phyloP scores from a whole-genome alignment of 2,888 invertebrate species.

The Stenolophus ochropezus region DNA sequence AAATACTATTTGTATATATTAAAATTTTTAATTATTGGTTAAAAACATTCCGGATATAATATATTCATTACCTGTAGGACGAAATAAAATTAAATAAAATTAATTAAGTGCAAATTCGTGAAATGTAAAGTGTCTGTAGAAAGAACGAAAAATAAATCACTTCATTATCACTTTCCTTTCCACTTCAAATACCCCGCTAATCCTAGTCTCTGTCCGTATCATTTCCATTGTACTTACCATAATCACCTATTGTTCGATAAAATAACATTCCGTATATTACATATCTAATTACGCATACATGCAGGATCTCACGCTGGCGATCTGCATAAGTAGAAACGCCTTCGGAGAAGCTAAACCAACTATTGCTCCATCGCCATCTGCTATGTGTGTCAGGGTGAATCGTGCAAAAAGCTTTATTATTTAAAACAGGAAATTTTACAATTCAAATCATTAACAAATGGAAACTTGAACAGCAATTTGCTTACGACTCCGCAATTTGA shows the following conservation, averaged over 20 bases:
- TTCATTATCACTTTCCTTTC: slow-evolving; percentile 5
- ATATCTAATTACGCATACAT: slow-evolving; percentile 40
- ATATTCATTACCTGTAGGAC: no score
- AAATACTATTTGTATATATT: no score
- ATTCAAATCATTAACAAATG: slow-evolving; percentile 40
- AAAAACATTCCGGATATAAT: no score
- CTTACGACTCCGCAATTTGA: slow-evolving; percentile 24
- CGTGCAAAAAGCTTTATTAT: slow-evolving; percentile 25
- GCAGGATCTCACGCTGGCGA: slow-evolving; percentile 29
- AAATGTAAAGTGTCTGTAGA: no score
- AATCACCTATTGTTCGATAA: slow-evolving; percentile 42
- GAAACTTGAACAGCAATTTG: slow-evolving; percentile 28
- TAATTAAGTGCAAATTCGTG: no score
- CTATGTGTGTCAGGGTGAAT: slow-evolving; percentile 43
- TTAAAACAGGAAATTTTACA: slow-evolving; percentile 49
- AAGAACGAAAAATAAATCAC: slow-evolving; percentile 7
- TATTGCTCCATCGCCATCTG: slow-evolving; percentile 33
- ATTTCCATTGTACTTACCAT: slow-evolving; percentile 30
- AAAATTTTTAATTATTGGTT: no score
- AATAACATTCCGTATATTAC: slow-evolving; percentile 28
- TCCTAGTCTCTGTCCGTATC: slow-evolving; percentile 1
- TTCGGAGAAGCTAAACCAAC: neutral
- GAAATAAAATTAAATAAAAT: no score
- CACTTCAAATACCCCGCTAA: slow-evolving; percentile 19
- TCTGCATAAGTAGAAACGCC: slow-evolving; percentile 44